Conservation (phyloP, 2,113 vertebrate genomes). For the Vimba vimba region DNA sequence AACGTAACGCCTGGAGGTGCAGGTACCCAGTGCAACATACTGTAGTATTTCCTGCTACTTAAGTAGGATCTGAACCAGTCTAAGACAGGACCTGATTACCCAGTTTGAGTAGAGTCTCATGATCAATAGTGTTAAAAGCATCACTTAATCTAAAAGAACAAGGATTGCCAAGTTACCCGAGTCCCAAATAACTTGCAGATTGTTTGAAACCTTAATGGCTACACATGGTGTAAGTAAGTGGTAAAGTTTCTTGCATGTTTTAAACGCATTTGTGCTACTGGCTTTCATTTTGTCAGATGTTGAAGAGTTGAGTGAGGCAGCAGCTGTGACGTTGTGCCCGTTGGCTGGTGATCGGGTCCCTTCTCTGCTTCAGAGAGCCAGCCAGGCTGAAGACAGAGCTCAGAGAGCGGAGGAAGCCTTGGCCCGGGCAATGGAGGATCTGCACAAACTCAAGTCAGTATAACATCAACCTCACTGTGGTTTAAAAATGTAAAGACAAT, state of each 20-base stretch:
- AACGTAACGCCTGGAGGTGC: too few species aligned
- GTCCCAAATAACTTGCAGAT: too few species aligned
- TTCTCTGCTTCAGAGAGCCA: slow-evolving; percentile 74
- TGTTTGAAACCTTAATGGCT: neutral
- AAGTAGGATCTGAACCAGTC: too few species aligned
- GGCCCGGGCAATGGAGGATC: slow-evolving; percentile 83
- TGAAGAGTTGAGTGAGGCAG: slow-evolving; percentile 79
- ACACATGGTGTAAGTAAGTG: neutral
- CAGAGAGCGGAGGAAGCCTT: slow-evolving; percentile 81
- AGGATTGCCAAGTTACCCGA: too few species aligned
- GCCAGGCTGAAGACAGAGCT: slow-evolving; percentile 80
- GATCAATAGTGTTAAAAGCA: too few species aligned
- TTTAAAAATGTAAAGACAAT: neutral
- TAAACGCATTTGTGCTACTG: neutral
- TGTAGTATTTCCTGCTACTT: too few species aligned
- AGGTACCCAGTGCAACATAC: too few species aligned
- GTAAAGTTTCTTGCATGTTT: neutral
- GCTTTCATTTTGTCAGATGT: slow-evolving; percentile 74
- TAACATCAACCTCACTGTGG: too few species aligned
- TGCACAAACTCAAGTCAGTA: slow-evolving; percentile 88
- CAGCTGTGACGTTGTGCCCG: slow-evolving; percentile 46
- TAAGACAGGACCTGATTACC: too few species aligned
- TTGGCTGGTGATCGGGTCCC: slow-evolving; percentile 35
- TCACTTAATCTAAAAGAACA: too few species aligned
- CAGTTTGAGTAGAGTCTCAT: too few species aligned